Evolutionary conservation across 2,113 vertebrate genomes (phyloP).

Genomic region (Anthoscopus minutus): DNA sequence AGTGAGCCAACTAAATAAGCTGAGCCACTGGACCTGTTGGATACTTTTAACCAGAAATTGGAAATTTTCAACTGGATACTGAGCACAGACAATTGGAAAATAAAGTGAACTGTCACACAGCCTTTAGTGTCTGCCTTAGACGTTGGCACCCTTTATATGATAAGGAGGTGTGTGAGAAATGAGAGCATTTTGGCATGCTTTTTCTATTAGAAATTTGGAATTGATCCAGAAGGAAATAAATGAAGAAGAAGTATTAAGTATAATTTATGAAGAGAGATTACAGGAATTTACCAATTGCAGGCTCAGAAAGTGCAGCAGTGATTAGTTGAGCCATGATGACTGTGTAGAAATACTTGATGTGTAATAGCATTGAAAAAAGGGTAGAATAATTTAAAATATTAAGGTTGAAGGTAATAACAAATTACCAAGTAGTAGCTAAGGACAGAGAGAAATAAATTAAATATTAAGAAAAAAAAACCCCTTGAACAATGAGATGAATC

Average conservation of each 20-base stretch:
- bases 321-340: constrained; percentile 10
- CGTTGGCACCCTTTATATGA: not conserved
- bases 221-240: constrained; percentile 23
- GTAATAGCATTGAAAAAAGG: constrained; percentile 5
- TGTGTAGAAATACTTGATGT: not conserved
- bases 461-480: not conserved
- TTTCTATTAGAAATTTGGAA: constrained; percentile 41
- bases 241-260: not conserved
- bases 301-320: constrained; percentile 10
- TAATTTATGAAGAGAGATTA: constrained; percentile 59
- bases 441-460: constrained; percentile 41
- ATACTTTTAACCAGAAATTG: not conserved
- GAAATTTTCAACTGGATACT: not conserved
- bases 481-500: constrained; percentile 14
- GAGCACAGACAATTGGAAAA: not conserved
- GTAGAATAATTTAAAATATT: constrained; percentile 29
- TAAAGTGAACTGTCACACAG: not conserved
- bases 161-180: not conserved
- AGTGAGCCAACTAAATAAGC: not conserved
- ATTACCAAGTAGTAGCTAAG: constrained; percentile 5
- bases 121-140: not conserved
- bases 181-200: not conserved
- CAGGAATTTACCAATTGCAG: constrained; percentile 41
- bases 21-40: not conserved
- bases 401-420: constrained; percentile 22